Conservation (phyloP, 2,113 vertebrate genomes). For the Serinus canaria region DNA sequence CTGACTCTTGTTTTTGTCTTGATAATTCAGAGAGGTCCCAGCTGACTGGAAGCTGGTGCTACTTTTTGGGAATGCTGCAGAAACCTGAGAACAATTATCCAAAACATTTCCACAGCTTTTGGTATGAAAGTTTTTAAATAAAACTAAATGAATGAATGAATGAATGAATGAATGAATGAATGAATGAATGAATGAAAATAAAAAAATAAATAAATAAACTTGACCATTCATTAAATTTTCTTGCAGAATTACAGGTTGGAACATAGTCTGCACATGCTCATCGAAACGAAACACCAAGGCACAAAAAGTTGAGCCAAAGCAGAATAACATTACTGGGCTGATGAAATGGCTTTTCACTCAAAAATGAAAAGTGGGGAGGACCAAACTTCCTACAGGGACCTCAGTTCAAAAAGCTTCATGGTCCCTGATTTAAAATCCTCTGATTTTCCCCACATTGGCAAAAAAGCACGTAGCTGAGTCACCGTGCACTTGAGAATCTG, state of each 20-base stretch:
- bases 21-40: not conserved
- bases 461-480: not conserved
- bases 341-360: not conserved
- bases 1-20: not conserved
- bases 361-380: not conserved
- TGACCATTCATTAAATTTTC: not conserved
- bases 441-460: not conserved
- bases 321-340: not conserved
- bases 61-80: not conserved
- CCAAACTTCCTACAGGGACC: not conserved
- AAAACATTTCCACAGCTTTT: not conserved
- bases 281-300: not conserved
- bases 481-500: not conserved
- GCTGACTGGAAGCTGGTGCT: not conserved
- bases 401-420: not conserved
- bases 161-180: too few species aligned
- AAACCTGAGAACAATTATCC: not conserved
- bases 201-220: not conserved
- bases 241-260: not conserved
- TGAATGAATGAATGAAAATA: too few species aligned
- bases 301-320: not conserved
- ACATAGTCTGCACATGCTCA: rapidly evolving
- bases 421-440: not conserved
- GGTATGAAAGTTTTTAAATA: not conserved
- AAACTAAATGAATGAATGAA: not conserved